Evolutionary conservation across 2,113 vertebrate species (phyloP).

Genomic region (Aspidoscelis tigris): DNA sequence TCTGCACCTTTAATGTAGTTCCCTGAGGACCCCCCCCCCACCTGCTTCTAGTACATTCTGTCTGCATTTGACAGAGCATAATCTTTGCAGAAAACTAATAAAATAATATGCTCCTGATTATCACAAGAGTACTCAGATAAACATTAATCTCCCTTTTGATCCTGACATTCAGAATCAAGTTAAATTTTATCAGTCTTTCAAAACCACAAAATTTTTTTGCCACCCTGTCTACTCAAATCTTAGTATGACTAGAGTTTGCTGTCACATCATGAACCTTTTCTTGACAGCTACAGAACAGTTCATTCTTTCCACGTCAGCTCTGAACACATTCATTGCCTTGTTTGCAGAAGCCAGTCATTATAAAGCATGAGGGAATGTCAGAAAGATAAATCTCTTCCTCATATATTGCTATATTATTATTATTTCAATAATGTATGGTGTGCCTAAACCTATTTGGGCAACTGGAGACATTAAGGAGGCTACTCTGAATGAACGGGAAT

Average conservation of each 20-base stretch:
- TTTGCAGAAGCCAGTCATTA: conserved; percentile 46
- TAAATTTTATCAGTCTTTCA: conserved; percentile 2
- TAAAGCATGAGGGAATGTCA: conserved; percentile 42
- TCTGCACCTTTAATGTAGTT: too few species aligned
- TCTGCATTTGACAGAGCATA: too few species aligned
- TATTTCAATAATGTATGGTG: not conserved
- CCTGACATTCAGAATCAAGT: not conserved
- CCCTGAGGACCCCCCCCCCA: too few species aligned
- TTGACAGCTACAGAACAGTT: conserved; percentile 53
- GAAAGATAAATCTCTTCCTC: conserved; percentile 53
- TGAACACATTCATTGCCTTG: not conserved
- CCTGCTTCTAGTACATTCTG: too few species aligned
- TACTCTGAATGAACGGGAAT: not conserved
- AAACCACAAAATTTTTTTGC: conserved; percentile 1
- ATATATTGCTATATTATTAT: conserved; percentile 18
- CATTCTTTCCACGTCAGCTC: conserved; percentile 44
- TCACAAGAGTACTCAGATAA: not conserved
- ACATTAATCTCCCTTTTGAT: not conserved
- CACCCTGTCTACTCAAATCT: not conserved
- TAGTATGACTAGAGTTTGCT: conserved; percentile 31
- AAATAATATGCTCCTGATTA: not conserved
- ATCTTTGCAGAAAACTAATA: not conserved
- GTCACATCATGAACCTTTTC: not conserved
- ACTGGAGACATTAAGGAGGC: not conserved
- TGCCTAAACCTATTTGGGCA: not conserved